These are phyloP conservation scores for Cydia amplana DNA, from an alignment of 1,140 invertebrate genomes.

Conservation along the genomic window DNA sequence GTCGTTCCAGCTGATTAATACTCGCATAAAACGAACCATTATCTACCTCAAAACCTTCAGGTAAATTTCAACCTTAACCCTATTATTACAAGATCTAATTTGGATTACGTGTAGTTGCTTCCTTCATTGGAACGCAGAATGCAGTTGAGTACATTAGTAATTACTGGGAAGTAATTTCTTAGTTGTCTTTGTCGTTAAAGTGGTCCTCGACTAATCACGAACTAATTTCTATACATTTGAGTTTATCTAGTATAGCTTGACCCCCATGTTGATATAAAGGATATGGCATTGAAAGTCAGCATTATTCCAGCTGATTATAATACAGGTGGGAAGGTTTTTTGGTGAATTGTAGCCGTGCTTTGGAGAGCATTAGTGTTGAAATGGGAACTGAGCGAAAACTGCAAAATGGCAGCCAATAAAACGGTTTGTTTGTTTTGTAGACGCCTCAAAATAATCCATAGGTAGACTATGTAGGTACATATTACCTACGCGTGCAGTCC, in stretches of 20 bases:
- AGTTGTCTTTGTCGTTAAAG: slow-evolving; percentile 10
- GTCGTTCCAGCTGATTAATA: not conserved
- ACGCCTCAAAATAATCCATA: no score
- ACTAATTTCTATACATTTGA: not conserved
- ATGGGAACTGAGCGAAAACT: not conserved
- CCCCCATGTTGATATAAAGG: not conserved
- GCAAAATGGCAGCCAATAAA: not conserved
- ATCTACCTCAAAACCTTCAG: not conserved
- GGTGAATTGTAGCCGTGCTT: not conserved
- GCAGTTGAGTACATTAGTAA: slow-evolving; percentile 2
- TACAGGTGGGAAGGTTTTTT: not conserved
- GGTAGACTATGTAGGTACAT: no score
- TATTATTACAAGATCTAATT: not conserved
- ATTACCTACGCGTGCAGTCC: no score
- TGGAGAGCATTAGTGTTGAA: slow-evolving; percentile 7
- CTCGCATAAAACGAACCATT: not conserved
- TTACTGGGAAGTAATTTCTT: slow-evolving; percentile 6
- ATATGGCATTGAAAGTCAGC: not conserved
- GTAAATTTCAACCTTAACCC: not conserved
- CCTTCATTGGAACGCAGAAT: slow-evolving; percentile 2
- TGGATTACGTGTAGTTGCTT: not conserved
- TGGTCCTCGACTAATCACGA: not conserved
- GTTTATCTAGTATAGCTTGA: not conserved
- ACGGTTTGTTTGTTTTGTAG: no score
- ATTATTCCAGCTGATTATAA: not conserved